phyloP scores from a whole-genome alignment of 2,888 invertebrate genomes.

The Eilema griseolum region DNA sequence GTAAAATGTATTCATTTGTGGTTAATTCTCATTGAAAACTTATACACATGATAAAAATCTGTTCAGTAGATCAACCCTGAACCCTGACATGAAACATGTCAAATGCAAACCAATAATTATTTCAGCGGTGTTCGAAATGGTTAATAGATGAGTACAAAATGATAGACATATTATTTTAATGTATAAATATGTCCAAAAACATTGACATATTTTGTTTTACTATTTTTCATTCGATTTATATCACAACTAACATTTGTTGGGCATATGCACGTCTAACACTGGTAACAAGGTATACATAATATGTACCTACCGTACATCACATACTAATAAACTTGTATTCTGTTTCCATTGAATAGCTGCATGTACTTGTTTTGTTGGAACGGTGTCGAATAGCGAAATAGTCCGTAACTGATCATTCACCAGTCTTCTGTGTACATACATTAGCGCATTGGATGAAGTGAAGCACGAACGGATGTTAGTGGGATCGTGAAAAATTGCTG shows the following conservation, averaged over 20 bases:
- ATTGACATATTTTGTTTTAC: conserved; percentile 58
- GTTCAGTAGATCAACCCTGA: conserved; percentile 1
- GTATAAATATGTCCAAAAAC: conserved; percentile 18
- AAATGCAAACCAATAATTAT: background rate
- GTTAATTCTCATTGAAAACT: conserved; percentile 4
- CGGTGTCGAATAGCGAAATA: conserved; percentile 62
- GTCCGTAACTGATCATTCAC: conserved; percentile 44
- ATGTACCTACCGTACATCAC: conserved; percentile 31
- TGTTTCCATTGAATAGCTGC: conserved; percentile 67
- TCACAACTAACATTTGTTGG: conserved; percentile 50
- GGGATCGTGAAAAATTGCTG: conserved; percentile 27
- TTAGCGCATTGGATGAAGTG: conserved; percentile 33
- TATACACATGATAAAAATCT: conserved; percentile 2
- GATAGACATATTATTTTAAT: conserved; percentile 11
- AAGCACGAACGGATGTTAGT: conserved; percentile 31
- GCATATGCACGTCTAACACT: conserved; percentile 39
- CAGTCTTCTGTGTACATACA: conserved; percentile 30
- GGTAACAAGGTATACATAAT: conserved; percentile 30
- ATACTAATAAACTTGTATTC: conserved; percentile 45
- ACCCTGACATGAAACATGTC: conserved; percentile 2
- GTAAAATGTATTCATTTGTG: background rate
- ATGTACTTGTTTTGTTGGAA: conserved; percentile 60
- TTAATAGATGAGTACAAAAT: conserved; percentile 21
- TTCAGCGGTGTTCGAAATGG: conserved; percentile 1
- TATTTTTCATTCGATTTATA: conserved; percentile 50